These are phyloP conservation scores for Noctua janthina DNA, from an alignment of 2,888 invertebrate species.

Conservation along the genomic window DNA sequence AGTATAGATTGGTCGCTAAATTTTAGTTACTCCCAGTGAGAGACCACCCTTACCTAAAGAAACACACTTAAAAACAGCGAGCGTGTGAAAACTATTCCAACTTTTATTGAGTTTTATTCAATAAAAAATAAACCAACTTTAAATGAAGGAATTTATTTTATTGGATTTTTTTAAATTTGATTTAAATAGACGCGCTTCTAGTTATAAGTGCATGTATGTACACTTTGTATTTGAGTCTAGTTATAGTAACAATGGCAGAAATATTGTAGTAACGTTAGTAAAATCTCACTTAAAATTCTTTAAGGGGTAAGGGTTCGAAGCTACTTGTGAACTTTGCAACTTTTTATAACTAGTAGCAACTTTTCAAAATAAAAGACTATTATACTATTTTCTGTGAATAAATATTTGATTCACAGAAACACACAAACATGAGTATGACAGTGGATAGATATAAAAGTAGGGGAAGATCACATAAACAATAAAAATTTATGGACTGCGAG, in stretches of 20 bases:
- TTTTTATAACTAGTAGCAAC: neutral
- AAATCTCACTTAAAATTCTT: constrained; percentile 8
- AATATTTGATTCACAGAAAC: neutral
- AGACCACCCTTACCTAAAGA: constrained; percentile 40
- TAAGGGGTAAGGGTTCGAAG: neutral
- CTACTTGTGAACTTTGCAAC: neutral
- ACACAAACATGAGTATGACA: neutral
- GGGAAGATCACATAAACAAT: neutral
- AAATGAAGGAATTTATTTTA: constrained; percentile 57
- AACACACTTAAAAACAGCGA: constrained; percentile 46
- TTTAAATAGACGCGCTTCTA: constrained; percentile 51
- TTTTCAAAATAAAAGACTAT: neutral
- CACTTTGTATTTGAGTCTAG: constrained; percentile 25
- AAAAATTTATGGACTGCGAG: neutral
- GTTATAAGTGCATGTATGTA: constrained; percentile 38
- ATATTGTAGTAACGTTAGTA: constrained; percentile 3
- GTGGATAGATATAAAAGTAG: neutral
- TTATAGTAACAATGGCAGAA: constrained; percentile 36
- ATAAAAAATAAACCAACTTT: constrained; percentile 44
- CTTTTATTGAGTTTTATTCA: constrained; percentile 50
- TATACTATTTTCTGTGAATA: neutral
- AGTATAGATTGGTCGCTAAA: neutral
- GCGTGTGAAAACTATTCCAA: constrained; percentile 60
- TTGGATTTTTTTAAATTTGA: constrained; percentile 56
- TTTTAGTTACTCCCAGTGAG: constrained; percentile 8